Base-by-base conservation (phyloP, 37 sponge, comb jelly and placozoan genomes). In the Axinella damicornis region DNA sequence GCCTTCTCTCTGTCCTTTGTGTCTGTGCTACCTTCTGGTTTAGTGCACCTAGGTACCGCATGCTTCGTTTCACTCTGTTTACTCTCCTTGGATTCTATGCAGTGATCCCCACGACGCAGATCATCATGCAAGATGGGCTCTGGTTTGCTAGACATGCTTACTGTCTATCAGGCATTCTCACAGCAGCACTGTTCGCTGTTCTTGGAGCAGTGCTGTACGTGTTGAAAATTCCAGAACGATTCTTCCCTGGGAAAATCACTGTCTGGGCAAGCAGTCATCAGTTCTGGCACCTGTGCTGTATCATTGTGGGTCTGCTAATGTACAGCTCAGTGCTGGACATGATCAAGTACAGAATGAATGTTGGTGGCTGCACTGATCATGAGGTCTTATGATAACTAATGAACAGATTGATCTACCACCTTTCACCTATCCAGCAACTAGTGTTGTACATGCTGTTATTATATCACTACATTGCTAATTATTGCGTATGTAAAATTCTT, bases 241-340 rank as follows among this genome's bases (percentile, higher is more conserved):
- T 92, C 46, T 92, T 77, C 52, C 99, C 99, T 15, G 99, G 99
- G 2, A 85, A 82, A 64, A 96, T 88, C 75, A 95, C 96, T 53
- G 71, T 96, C 5, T 94, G 88, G 71, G 90, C 96, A 24, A 93
- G 93, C 62, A 96, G 97, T 79, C 99, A 98, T 73, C 97, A 96
- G 82, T 77, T 96, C 24, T 98, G 96, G 64, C 99, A 98, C 37
- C 71, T 98, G n/a, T 92, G 83, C 31, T 97, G 94, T 14, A 53
- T 98, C 38, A 73, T 77, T 17, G 99, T 94, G 28, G 91, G 89
- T 0, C 78, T 86, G 61, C 83, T 98, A 22, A 93, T 92, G 78
- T 98, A 98, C 81, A 64, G 84, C 61, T 78, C 84, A 18, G 58
- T 96, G 25, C 74, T 93, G 46, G 78, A 79, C 22, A 96, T 96